Percentiles rank a stretch among this genome's conserved stretches.
phyloP scores from a whole-genome alignment of 2,888 invertebrate genomes.

The Epistrophe eligans region DNA sequence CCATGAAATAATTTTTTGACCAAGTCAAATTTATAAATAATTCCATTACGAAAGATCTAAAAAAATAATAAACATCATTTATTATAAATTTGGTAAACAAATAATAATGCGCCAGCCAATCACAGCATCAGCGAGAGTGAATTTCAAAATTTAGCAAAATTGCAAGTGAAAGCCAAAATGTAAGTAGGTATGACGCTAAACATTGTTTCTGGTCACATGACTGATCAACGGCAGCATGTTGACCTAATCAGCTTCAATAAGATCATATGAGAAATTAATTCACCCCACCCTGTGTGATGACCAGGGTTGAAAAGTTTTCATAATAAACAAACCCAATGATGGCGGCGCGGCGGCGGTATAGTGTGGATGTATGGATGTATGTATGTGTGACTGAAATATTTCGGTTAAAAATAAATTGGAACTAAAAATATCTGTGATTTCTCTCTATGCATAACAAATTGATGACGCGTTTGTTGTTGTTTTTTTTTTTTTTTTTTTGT shows the following conservation, averaged over 20 bases:
- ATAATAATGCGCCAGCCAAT: slow-evolving; percentile 7
- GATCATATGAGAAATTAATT: slow-evolving; percentile 34
- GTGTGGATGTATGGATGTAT: slow-evolving; percentile 4
- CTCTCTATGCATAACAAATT: slow-evolving; percentile 25
- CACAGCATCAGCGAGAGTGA: background rate
- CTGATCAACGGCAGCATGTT: slow-evolving; percentile 6
- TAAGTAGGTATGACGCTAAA: slow-evolving; percentile 1
- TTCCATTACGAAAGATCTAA: slow-evolving; percentile 23
- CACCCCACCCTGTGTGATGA: background rate
- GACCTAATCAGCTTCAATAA: slow-evolving; percentile 40
- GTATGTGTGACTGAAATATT: slow-evolving; percentile 21
- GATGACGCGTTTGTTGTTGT: slow-evolving; percentile 57
- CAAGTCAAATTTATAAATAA: slow-evolving; percentile 27
- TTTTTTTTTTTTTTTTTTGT: background rate
- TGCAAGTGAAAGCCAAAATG: slow-evolving; percentile 14
- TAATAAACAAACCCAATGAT: slow-evolving; percentile 17
- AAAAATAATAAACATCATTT: background rate
- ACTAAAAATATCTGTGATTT: slow-evolving; percentile 57
- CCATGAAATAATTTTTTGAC: background rate
- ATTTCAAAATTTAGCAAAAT: slow-evolving; percentile 18
- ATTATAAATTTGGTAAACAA: slow-evolving; percentile 17
- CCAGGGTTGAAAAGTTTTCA: slow-evolving; percentile 39
- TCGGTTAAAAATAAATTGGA: slow-evolving; percentile 52
- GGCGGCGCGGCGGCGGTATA: slow-evolving; percentile 24
- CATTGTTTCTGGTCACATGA: slow-evolving; percentile 30